phyloP scores from a whole-genome alignment of 2,797 vertebrate species.

The Pipistrellus pygmaeus region DNA sequence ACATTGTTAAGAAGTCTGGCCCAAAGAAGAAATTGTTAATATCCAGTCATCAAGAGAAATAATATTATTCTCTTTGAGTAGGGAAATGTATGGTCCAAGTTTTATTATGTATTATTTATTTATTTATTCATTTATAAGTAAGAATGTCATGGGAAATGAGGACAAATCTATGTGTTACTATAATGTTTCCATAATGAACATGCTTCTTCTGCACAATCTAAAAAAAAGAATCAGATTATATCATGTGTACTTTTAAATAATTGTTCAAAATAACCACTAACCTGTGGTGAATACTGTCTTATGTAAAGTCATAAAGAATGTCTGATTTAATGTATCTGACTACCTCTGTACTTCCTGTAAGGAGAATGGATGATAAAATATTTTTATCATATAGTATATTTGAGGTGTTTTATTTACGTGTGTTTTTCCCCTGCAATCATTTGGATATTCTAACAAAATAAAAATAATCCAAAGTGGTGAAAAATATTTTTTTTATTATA shows the following conservation, averaged over 20 bases:
- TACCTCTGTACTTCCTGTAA: slow-evolving; percentile 14
- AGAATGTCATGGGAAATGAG: not conserved
- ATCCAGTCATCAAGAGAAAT: not conserved
- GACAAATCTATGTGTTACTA: not conserved
- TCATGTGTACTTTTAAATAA: slow-evolving; percentile 11
- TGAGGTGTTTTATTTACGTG: slow-evolving; percentile 21
- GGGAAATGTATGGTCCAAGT: not conserved
- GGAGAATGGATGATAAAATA: not conserved
- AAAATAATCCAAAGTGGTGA: slow-evolving; percentile 25
- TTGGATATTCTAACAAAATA: not conserved
- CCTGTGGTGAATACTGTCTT: not conserved
- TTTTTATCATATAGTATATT: slow-evolving; percentile 58
- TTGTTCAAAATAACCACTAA: not conserved
- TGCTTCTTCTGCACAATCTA: not conserved
- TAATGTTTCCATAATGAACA: not conserved
- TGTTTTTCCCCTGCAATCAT: not conserved
- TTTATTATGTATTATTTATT: not conserved
- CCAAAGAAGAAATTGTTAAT: not conserved
- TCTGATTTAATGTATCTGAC: slow-evolving; percentile 24
- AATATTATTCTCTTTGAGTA: not conserved
- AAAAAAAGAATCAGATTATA: not conserved
- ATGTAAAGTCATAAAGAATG: slow-evolving; percentile 13
- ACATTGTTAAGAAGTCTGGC: not conserved
- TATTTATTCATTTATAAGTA: not conserved
- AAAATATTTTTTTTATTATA: not conserved